These are phyloP conservation scores for Hydrocynus forskahlii DNA, from an alignment of 2,797 vertebrate genomes.

Conservation along the genomic window DNA sequence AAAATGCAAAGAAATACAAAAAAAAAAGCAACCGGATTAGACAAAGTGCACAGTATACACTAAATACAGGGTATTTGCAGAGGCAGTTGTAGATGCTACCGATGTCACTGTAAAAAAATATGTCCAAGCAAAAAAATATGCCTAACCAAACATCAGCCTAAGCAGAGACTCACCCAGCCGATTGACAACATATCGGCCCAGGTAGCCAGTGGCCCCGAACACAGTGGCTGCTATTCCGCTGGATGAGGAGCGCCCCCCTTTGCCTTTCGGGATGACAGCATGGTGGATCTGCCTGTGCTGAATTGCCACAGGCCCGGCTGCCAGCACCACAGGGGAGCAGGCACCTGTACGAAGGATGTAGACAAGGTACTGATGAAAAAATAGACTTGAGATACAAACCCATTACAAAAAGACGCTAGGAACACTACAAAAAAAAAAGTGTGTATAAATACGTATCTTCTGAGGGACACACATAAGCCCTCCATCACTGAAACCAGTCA, in stretches of 20 bases:
- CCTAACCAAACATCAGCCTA: too few relatives aligned
- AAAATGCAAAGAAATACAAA: too few relatives aligned
- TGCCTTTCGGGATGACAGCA: constrained; percentile 85
- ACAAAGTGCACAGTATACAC: too few relatives aligned
- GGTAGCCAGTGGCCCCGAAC: constrained; percentile 93
- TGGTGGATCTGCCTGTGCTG: constrained; percentile 86
- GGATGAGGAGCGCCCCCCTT: constrained; percentile 90
- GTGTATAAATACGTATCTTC: too few relatives aligned
- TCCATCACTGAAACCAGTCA: too few relatives aligned
- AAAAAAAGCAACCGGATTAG: too few relatives aligned
- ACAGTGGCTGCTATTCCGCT: constrained; percentile 93
- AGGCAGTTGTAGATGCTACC: too few relatives aligned
- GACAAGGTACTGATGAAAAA: constrained; percentile 35
- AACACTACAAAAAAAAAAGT: too few relatives aligned
- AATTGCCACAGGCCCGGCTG: constrained; percentile 66
- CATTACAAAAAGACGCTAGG: neutral
- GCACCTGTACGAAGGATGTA: constrained; percentile 66
- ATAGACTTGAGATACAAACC: neutral
- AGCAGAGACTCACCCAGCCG: constrained; percentile 82
- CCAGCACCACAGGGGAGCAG: constrained; percentile 68
- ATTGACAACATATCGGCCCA: constrained; percentile 92
- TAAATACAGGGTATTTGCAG: too few relatives aligned
- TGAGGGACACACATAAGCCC: too few relatives aligned
- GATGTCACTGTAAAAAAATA: too few relatives aligned
- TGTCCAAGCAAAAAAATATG: too few relatives aligned